Base-by-base conservation (phyloP, 2,888 invertebrate genomes). In the Watsonalla cultraria region DNA sequence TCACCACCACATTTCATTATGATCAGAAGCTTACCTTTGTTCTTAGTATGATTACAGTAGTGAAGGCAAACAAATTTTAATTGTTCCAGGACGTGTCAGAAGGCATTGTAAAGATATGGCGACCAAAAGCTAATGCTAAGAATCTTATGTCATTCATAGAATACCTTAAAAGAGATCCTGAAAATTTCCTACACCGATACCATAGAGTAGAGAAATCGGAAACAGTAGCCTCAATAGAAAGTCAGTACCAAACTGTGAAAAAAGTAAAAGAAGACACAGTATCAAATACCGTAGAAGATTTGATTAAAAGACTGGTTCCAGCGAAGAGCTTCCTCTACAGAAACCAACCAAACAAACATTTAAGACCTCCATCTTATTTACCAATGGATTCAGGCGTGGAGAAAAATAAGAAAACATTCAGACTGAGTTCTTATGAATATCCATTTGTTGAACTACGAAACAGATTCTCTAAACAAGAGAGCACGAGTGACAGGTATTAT, bases 261-360 rank as follows among this genome's bases (percentile, higher is more conserved):
- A 72, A 74, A 60, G 56, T 52, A 2, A 76, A 72, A 62, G 66
- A 66, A 13, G 71, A 68, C 7, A 45, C 64, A 4, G 64, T 73
- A n/a, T 71, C 78, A 34, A 78, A 62, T 46, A 74, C 73, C 7
- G 83, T 87, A 1, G 90, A 90, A 61, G 90, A 90, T 46, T 68
- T 90, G 37, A 65, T 90, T 6, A 84, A 81, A 54, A 84, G 70
- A 62, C 72, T 90, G 39, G 85, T 86, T 0, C 86, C 87, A 45
- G 82, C 86, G 0, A 91, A 89, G 61, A 91, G 91, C 58, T 91
- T 91, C 62, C 60, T 91, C 0, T 91, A 91, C 53, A 84, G 89
- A 69, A 78, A 88, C 46, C 82, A 84, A 57, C 66, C 71, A 34
- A 82, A 76, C 45, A 72, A 72, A 54, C 59, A 77, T 5, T 76